phyloP scores from a whole-genome alignment of 2,797 vertebrate species.

The Argya squamiceps region DNA sequence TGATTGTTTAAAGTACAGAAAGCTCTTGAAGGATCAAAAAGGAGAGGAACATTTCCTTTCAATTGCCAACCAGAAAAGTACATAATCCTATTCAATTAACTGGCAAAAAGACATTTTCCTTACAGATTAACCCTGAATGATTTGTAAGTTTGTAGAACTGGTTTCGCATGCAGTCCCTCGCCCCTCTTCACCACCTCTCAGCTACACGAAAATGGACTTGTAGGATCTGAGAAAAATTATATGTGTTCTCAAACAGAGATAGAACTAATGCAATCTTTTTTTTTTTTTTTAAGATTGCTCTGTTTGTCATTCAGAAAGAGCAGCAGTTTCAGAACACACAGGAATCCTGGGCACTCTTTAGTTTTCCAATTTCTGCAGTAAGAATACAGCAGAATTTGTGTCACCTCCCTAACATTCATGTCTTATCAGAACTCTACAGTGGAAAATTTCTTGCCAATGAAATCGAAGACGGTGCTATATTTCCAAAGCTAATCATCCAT shows the following conservation, averaged over 20 bases:
- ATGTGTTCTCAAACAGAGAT: not conserved
- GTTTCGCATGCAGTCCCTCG: not conserved
- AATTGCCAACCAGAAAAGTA: slow-evolving; percentile 6
- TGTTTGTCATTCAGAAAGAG: not conserved
- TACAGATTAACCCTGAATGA: not conserved
- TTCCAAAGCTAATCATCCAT: not conserved
- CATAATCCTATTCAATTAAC: slow-evolving; percentile 48
- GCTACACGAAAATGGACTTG: not conserved
- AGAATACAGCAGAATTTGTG: not conserved
- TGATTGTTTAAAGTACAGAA: slow-evolving; percentile 8
- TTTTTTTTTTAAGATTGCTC: not conserved
- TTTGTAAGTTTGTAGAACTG: not conserved
- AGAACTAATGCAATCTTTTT: not conserved
- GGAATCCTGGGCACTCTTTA: not conserved
- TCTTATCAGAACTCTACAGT: not conserved
- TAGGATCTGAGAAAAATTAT: not conserved
- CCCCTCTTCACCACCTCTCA: not conserved
- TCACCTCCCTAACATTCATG: not conserved
- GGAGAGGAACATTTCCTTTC: slow-evolving; percentile 11
- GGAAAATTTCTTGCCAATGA: not conserved
- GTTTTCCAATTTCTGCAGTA: not conserved
- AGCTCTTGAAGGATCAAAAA: slow-evolving; percentile 31
- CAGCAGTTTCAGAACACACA: not conserved
- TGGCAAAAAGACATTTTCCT: slow-evolving; percentile 23
- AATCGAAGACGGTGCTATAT: not conserved